A percentile compares a stretch with the other conserved stretches of the same genome.
Conservation (phyloP, 30 jellyfish, hydroid and myxozoan species). For the Aurelia aurita region DNA sequence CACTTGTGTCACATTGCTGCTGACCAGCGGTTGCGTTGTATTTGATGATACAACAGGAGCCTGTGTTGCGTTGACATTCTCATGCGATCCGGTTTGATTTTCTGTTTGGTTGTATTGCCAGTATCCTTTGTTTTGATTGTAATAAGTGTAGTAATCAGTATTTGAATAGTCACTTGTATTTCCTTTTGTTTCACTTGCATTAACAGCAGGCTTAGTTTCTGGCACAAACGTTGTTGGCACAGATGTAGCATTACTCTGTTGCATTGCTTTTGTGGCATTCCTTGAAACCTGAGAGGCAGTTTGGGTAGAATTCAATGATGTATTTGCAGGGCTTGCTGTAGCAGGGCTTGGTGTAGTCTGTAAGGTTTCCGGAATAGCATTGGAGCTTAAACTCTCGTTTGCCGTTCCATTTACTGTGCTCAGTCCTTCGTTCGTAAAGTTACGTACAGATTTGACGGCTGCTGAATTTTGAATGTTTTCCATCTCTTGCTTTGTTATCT, state of each 20-base stretch:
- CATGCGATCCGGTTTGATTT: too few species aligned
- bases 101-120: too few species aligned
- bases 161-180: neutral
- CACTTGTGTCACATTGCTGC: too few species aligned
- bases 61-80: too few species aligned
- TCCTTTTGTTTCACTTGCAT: neutral
- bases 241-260: too few species aligned
- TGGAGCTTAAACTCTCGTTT: neutral
- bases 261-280: neutral
- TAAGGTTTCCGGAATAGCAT: neutral
- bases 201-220: constrained; percentile 1
- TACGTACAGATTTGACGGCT: neutral
- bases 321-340: neutral
- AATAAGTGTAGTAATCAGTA: neutral
- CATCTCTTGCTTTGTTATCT: constrained; percentile 39
- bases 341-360: neutral
- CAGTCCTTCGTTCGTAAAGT: too few species aligned
- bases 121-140: neutral
- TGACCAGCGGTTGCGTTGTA: too few species aligned
- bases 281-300: neutral
- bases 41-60: too few species aligned
- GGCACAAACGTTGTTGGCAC: neutral
- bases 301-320: neutral
- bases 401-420: neutral
- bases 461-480: constrained; percentile 40